Evolutionary conservation across 2,888 invertebrate species (phyloP).

Genomic region (Bursaphelenchus okinawaensis): DNA sequence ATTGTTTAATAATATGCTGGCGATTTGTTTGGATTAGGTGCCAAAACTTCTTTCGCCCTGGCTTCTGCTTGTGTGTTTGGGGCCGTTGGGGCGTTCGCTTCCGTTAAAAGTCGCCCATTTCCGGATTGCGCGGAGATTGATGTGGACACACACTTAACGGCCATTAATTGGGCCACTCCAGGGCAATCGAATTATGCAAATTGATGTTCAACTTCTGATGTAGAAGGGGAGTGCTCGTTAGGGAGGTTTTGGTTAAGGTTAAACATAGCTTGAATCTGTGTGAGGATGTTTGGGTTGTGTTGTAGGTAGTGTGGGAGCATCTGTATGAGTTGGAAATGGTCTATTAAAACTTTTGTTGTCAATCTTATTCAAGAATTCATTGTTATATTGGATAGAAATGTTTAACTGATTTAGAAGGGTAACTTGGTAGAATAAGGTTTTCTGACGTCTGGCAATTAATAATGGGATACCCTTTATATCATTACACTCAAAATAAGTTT

Average conservation of each 20-base stretch:
- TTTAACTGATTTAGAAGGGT: too few species aligned
- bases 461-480: too few species aligned
- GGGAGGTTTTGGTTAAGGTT: too few species aligned
- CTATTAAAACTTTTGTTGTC: too few species aligned
- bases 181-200: constrained; percentile 1
- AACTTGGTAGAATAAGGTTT: too few species aligned
- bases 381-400: too few species aligned
- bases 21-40: neutral
- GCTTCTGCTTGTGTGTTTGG: neutral
- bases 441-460: too few species aligned
- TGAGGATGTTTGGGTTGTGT: too few species aligned
- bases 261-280: neutral
- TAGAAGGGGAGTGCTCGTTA: neutral
- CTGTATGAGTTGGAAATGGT: too few species aligned
- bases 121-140: neutral
- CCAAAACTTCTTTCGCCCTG: neutral
- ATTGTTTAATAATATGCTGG: neutral
- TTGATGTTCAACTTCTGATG: neutral
- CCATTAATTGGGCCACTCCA: neutral
- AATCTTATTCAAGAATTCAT: too few species aligned
- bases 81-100: neutral
- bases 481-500: too few species aligned
- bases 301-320: too few species aligned
- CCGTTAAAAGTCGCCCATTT: neutral
- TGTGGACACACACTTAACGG: neutral